Evolutionary conservation across 37 sponge, comb jelly and placozoan genomes (phyloP), one percentile per base, ranked within the genome.

Genomic region (Chondrosia reniformis): DNA sequence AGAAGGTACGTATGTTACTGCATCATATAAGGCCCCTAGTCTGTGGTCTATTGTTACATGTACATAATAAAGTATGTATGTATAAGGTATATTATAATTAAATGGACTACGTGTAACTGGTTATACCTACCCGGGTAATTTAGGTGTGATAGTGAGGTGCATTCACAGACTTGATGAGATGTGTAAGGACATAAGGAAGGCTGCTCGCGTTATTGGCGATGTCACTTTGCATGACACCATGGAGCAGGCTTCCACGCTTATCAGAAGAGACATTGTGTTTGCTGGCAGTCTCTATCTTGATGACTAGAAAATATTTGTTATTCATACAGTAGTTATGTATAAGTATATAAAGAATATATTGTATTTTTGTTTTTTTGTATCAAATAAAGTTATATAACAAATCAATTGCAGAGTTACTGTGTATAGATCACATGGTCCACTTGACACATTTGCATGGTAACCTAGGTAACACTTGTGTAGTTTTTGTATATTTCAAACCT

Each of bases 241-340:
- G 99, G 81, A 82, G 54, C 43, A 67, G 12, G 93, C 84, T 1
- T 90, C 96, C 3, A 74, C 61, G 2, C 80, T 90, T 5, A 95
- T 98, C 69, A 92, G 85, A 75, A 81, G 94, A 80, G 99, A 98
- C 78, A 98, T 98, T 77, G 89, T 95, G 19, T 98, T 98, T 85
- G 94, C 99, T 52, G 99, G 94, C 30, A 98, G 99, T 83, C 75
- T 98, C 31, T 98, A 98, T 83, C 91, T 92, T n/a, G 83, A 88
- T 25, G 6, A 59, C 6, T 59, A 59, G 52, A 19, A 49, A 49
- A n/a, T n/a, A n/a, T n/a, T n/a, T n/a, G n/a, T n/a, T n/a, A n/a
- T n/a, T n/a, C n/a, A n/a, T n/a, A n/a, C n/a, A n/a, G n/a, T n/a
- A n/a, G n/a, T n/a, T n/a, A n/a, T n/a, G n/a, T n/a, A n/a, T n/a